A percentile compares a stretch with the other conserved stretches of the same genome.
These are phyloP conservation scores for Capitella teleta DNA, from an alignment of 1,140 invertebrate genomes.

Conservation along the genomic window DNA sequence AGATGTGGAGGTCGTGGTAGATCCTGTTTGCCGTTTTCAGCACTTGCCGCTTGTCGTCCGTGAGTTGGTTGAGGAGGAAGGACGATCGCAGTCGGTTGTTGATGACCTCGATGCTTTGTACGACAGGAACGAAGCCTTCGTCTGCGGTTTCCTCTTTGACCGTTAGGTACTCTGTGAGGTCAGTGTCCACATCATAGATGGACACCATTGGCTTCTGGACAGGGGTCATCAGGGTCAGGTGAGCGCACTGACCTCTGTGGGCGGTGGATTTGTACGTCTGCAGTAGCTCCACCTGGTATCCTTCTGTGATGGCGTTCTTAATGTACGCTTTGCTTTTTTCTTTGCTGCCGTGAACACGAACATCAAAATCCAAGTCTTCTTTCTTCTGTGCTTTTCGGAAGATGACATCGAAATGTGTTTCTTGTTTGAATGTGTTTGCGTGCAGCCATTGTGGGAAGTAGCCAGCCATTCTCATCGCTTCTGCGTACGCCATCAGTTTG, in stretches of 20 bases:
- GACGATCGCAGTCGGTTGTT: background rate
- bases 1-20: background rate
- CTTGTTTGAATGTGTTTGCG: background rate
- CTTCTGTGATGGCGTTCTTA: background rate
- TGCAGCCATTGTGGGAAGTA: background rate
- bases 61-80: background rate
- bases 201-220: background rate
- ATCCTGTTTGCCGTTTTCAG: background rate
- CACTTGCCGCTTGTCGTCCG: background rate
- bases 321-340: background rate
- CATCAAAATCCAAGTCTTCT: background rate
- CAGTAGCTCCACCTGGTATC: background rate
- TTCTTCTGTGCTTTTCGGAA: background rate
- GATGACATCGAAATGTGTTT: background rate
- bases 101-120: slow-evolving; percentile 4
- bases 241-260: background rate
- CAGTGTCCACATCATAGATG: background rate
- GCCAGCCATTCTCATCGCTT: background rate
- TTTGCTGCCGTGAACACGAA: background rate
- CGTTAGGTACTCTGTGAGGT: background rate
- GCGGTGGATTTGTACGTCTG: background rate
- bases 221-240: slow-evolving; percentile 1
- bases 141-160: background rate
- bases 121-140: background rate
- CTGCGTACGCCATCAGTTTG: background rate